phyloP scores from a whole-genome alignment of 2,113 vertebrate species.

The Xyliphius kryptos region DNA sequence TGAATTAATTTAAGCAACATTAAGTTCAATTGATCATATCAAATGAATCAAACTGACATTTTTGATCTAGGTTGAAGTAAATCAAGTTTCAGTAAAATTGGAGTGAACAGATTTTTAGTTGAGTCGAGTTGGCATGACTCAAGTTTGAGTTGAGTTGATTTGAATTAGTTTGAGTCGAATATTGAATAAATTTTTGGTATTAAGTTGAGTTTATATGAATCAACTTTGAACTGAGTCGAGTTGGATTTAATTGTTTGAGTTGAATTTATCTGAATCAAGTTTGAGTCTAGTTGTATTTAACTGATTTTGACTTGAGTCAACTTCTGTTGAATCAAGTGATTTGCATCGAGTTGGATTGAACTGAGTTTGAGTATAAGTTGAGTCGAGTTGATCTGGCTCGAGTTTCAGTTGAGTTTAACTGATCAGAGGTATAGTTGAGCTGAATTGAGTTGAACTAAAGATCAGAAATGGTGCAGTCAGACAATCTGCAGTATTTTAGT shows the following conservation, averaged over 20 bases:
- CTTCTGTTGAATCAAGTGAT: no score
- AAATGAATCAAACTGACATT: background rate
- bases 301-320: background rate
- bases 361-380: no score
- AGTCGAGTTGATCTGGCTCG: no score
- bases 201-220: no score
- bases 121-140: background rate
- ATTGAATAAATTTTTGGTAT: no score
- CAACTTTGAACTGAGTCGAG: background rate
- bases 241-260: background rate
- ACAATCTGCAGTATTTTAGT: no score
- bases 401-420: no score
- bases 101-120: background rate
- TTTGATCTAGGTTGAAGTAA: background rate
- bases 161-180: background rate
- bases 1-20: no score
- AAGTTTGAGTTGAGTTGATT: background rate
- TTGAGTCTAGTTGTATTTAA: background rate
- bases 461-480: no score
- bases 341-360: no score
- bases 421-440: no score
- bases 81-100: background rate
- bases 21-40: background rate
- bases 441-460: no score
- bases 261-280: background rate